Base-by-base conservation (phyloP, 2,888 invertebrate genomes). In the Noctua pronuba region DNA sequence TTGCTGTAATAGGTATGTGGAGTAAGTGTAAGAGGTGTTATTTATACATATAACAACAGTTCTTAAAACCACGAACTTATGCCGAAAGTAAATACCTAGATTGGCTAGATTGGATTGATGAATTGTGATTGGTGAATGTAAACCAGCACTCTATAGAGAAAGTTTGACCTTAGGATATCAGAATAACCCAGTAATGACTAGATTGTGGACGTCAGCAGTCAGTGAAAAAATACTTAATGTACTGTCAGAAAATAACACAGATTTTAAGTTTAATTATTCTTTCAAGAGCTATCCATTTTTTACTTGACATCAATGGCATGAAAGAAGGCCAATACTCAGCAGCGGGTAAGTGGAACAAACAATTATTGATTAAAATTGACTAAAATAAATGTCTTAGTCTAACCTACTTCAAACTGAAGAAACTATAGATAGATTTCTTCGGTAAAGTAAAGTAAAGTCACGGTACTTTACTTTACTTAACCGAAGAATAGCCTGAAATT, bases 191-290 rank as follows among this genome's bases (percentile, higher is more conserved):
- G 28, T 75, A n/a, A 60, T 31, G 18, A 52, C n/a, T n/a, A 0
- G 31, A 75, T 35, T 28, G 5, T 2, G 18, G 2, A 77, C 46
- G 77, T 76, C 55, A 77, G 46, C 24, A 28, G 44, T 55, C 28
- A 46, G 28, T 28, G 18, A 13, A 8, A 38, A 11, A 60, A 60
- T 11, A 28, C 21, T 28, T 28, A 38, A 0, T 28, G 28, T 28
- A 58, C 28, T 18, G 28, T 8, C 1, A 41, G 2, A 28, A 13
- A 18, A 58, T 31, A 31, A 62, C 21, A 31, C 5, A 3, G 8
- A 24, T 62, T 46, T 35, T 8, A 31, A n/a, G 2, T 49, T 41
- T 13, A 62, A 62, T 75, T 21, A 49, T 31, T 46, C n/a, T 72
- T 58, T 38, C 28, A 60, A 13, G 58, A 28, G 28, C 18, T 13